Evolutionary conservation across 2,113 vertebrate genomes (phyloP).

Genomic region (Pollachius pollachius): DNA sequence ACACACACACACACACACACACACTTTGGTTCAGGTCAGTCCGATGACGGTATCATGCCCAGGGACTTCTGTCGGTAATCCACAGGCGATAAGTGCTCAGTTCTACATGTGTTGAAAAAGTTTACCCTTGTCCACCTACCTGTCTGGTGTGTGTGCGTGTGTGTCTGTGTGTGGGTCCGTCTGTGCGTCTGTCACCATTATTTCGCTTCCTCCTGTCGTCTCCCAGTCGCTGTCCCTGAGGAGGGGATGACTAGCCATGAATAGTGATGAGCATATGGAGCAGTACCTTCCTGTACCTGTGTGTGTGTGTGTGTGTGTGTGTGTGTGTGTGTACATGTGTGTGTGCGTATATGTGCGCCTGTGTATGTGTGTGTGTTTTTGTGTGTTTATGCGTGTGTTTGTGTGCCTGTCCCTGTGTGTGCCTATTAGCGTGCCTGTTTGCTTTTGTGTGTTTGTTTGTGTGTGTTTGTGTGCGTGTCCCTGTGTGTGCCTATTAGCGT

Average conservation of each 20-base stretch:
- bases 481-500: constrained; percentile 1
- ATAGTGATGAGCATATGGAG: constrained; percentile 57
- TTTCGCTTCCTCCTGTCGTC: neutral
- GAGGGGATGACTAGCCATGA: constrained; percentile 36
- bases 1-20: too few species aligned
- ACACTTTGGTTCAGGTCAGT: too few species aligned
- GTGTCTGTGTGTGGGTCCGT: neutral
- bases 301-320: constrained; percentile 10
- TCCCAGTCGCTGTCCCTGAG: constrained; percentile 31
- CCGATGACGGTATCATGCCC: too few species aligned
- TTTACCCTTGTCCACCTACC: too few species aligned
- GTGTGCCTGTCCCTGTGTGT: constrained; percentile 6
- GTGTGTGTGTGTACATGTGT: constrained; percentile 26
- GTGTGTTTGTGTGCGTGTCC: constrained; percentile 28
- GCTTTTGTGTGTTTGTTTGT: constrained; percentile 5
- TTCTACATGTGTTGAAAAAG: too few species aligned
- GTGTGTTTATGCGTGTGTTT: neutral
- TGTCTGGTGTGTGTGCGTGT: neutral
- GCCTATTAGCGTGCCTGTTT: neutral
- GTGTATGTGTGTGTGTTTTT: neutral
- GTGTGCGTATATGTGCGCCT: constrained; percentile 16
- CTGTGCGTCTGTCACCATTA: neutral
- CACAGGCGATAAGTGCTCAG: too few species aligned
- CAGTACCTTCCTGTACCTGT: constrained; percentile 8
- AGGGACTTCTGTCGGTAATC: too few species aligned